Conservation (phyloP, 2,113 vertebrate species). For the Chamaetylas fuelleborni region DNA sequence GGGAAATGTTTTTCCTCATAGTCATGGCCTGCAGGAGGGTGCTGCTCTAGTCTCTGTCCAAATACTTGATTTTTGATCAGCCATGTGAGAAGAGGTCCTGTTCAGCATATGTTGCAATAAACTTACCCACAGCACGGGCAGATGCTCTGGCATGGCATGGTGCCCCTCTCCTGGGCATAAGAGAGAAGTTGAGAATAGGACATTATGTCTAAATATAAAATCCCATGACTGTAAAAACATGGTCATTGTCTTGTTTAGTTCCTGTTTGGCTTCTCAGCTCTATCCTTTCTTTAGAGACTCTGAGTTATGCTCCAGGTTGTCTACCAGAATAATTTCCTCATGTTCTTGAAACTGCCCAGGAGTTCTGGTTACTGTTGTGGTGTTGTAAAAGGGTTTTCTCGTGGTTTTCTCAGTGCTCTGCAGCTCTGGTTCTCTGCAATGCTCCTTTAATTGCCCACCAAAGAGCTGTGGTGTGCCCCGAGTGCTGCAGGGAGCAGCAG, state of each 20-base stretch:
- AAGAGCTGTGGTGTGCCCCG: rapidly evolving
- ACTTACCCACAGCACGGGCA: not conserved
- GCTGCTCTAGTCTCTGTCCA: not conserved
- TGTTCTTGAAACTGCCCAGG: not conserved
- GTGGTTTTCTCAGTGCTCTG: rapidly evolving
- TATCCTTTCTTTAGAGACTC: not conserved
- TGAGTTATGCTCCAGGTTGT: not conserved
- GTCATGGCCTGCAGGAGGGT: not conserved
- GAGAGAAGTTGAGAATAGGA: not conserved
- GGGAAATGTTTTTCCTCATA: not conserved
- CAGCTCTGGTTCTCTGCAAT: not conserved
- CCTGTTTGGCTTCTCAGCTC: not conserved
- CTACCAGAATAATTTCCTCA: not conserved
- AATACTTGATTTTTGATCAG: not conserved
- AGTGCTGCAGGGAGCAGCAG: not conserved
- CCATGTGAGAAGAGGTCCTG: not conserved
- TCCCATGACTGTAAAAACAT: rapidly evolving
- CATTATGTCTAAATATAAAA: not conserved
- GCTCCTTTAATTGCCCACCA: not conserved
- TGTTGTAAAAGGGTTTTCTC: not conserved
- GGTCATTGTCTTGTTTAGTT: not conserved
- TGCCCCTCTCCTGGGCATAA: not conserved
- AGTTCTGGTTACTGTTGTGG: not conserved
- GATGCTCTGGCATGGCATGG: not conserved
- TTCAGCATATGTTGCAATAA: not conserved